Conservation (phyloP, 2,797 vertebrate species). For the Gadopsis marmoratus region DNA sequence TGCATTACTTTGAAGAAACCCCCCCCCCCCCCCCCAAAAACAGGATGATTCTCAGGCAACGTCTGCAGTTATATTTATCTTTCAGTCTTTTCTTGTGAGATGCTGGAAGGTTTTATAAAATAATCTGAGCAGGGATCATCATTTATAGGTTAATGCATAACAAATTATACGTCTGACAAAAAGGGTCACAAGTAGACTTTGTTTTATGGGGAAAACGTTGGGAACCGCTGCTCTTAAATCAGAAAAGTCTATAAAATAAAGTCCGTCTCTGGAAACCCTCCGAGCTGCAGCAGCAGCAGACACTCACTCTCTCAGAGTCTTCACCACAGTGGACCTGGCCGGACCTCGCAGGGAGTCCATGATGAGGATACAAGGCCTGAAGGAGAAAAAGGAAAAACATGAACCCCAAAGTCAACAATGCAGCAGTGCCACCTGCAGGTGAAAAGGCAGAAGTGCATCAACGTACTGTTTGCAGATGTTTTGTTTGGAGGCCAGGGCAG, state of each 20-base stretch:
- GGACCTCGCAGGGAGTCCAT: conserved; percentile 98
- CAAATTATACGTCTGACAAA: no score
- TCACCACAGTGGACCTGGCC: conserved; percentile 93
- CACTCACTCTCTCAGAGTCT: conserved; percentile 96
- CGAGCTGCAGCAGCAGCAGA: no score
- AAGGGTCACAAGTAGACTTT: no score
- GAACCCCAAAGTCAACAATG: not conserved
- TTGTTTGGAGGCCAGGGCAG: conserved; percentile 86
- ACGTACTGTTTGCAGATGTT: conserved; percentile 95
- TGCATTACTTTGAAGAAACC: not conserved
- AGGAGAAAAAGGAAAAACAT: not conserved
- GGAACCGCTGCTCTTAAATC: not conserved
- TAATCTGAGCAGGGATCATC: not conserved
- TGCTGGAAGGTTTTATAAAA: not conserved
- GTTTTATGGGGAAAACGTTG: not conserved
- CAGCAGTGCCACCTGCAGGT: conserved; percentile 15
- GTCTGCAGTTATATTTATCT: not conserved
- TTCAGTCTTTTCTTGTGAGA: not conserved
- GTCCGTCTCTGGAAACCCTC: not conserved
- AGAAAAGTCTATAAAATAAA: not conserved
- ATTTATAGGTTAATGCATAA: no score
- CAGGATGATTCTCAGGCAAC: not conserved
- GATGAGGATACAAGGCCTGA: conserved; percentile 96
- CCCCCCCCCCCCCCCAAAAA: not conserved
- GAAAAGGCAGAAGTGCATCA: not conserved